phyloP scores from a whole-genome alignment of 2,797 vertebrate species.

The Eurystomus glaucurus region DNA sequence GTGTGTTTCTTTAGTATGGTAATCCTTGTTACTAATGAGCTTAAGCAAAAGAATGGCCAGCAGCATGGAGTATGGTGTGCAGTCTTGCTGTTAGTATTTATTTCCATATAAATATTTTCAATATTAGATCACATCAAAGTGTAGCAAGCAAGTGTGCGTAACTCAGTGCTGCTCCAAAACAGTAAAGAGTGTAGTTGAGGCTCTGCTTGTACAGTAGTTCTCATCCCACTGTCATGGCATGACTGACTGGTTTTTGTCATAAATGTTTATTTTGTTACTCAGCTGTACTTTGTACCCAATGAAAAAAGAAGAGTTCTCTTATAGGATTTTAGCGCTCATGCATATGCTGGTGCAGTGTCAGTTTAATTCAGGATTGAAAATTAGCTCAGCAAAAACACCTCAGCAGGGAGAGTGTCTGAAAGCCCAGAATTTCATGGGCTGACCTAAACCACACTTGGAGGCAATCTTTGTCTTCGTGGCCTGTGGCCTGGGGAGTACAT shows the following conservation, averaged over 20 bases:
- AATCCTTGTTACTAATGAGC: not conserved
- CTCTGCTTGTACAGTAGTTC: not conserved
- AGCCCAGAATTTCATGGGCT: not conserved
- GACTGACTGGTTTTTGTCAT: not conserved
- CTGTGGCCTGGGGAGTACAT: not conserved
- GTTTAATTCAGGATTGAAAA: not conserved
- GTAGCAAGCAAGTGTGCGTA: not conserved
- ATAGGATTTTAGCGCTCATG: not conserved
- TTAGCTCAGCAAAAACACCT: not conserved
- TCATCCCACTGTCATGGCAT: not conserved
- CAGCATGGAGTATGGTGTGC: not conserved
- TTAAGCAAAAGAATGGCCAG: not conserved
- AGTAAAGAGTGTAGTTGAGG: not conserved
- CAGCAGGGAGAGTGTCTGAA: not conserved
- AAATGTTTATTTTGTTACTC: not conserved
- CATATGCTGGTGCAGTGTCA: not conserved
- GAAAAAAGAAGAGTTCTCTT: not conserved
- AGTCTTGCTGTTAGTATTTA: not conserved
- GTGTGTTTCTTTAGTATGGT: rapidly evolving
- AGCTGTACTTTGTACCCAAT: not conserved
- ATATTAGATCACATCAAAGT: not conserved
- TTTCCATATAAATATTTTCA: not conserved
- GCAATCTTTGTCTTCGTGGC: not conserved
- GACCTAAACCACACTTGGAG: not conserved
- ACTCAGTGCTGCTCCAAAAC: not conserved